Percentiles rank a stretch among this genome's conserved stretches.
These are phyloP conservation scores for Tipula helvola DNA, from an alignment of 2,888 invertebrate species.

Conservation along the genomic window DNA sequence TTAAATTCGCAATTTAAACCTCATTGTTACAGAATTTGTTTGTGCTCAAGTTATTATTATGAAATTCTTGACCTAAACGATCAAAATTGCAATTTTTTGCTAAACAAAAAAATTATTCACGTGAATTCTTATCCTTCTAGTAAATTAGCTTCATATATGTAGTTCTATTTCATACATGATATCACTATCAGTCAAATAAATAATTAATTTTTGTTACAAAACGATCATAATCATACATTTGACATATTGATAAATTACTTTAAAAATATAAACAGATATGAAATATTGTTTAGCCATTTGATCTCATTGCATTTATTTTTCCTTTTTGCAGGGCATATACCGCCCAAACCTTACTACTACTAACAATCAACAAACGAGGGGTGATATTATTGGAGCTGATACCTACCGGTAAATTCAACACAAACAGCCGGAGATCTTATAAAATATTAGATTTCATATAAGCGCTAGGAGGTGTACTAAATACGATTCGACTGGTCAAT, in stretches of 20 bases:
- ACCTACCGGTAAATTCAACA: neutral
- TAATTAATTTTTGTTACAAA: too few species aligned
- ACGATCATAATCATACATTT: neutral
- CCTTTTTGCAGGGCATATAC: neutral
- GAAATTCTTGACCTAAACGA: neutral
- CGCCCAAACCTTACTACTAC: neutral
- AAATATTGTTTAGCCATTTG: neutral
- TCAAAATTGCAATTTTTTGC: neutral
- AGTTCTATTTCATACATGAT: neutral
- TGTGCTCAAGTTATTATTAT: neutral
- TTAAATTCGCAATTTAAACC: neutral
- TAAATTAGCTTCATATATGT: too few species aligned
- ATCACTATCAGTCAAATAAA: neutral
- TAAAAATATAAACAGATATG: too few species aligned
- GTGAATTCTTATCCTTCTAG: neutral
- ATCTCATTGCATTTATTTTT: neutral
- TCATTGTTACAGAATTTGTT: neutral
- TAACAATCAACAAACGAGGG: neutral
- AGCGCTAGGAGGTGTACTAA: neutral
- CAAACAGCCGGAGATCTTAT: neutral
- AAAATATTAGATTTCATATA: too few species aligned
- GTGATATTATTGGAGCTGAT: neutral
- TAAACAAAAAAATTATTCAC: neutral
- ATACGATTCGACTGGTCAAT: neutral
- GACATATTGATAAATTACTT: neutral